Evolutionary conservation across 2,888 invertebrate species (phyloP), one percentile per base, ranked within the genome.

Genomic region (Julus scanicus): DNA sequence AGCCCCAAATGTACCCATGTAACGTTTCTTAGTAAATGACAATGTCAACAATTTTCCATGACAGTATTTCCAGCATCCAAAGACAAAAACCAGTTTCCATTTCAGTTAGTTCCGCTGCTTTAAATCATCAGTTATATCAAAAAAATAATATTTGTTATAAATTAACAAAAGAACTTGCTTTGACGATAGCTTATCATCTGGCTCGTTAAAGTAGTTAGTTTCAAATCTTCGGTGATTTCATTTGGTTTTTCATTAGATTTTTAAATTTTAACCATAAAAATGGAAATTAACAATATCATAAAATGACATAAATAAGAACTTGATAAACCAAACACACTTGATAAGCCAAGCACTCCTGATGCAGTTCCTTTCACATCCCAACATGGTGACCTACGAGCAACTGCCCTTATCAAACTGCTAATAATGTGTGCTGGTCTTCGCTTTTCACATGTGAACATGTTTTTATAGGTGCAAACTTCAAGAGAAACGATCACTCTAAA

Each of bases 391-490:
- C 40, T 71, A 1, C 71, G 37, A 29, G 87, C 71, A 11, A 80
- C 87, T 37, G 63, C 37, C 29, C 87, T n/a, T 71, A 87, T 71
- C 44, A 87, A 80, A n/a, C 80, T 87, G 80, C 87, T 87, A 9
- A 87, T 39, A 17, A 87, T 11, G 29, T 87, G 29, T n/a, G 87
- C 87, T 71, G 87, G 87, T 20, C 63, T 57, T 20, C 63, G 53
- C 20, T 87, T 39, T 13, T 80, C 71, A 71, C 87, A 87, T 15
- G 11, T 37, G n/a, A 40, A 37, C 87, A 87, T 87, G 9, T 71
- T 80, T 87, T 80, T 63, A 71, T 87, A 71, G 17, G 40, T 44
- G 40, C 87, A 87, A 20, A 87, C 87, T 71, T 87, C 87, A 6
- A 87, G 63, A 15, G 87, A 63, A 57, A 87, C 87, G 40, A 87